Evolutionary conservation across 2,797 vertebrate species (phyloP).

Genomic region (Enteromius anoplus): DNA sequence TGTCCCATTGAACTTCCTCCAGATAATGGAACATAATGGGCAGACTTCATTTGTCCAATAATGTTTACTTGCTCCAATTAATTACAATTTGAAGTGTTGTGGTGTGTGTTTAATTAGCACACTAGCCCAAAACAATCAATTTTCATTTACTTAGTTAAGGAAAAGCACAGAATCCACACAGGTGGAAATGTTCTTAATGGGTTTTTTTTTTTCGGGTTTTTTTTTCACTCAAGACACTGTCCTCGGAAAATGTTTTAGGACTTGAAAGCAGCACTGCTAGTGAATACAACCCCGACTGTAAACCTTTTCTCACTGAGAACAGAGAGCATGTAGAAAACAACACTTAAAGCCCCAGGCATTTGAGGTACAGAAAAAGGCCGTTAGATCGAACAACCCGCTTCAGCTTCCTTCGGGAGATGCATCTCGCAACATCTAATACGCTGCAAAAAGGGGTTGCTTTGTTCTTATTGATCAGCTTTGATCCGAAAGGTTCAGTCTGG

Average conservation of each 20-base stretch:
- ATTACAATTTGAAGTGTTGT: slow-evolving; percentile 74
- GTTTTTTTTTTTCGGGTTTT: neutral
- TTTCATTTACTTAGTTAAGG: slow-evolving; percentile 65
- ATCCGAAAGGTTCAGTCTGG: slow-evolving; percentile 76
- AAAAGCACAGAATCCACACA: slow-evolving; percentile 18
- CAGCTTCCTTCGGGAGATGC: slow-evolving; percentile 66
- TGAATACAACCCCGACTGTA: slow-evolving; percentile 13
- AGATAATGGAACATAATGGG: slow-evolving; percentile 75
- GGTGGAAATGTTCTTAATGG: neutral
- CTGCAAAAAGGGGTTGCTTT: slow-evolving; percentile 72
- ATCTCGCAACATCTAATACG: slow-evolving; percentile 75
- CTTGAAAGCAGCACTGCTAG: slow-evolving; percentile 19
- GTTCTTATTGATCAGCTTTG: slow-evolving; percentile 83
- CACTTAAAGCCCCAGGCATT: slow-evolving; percentile 70
- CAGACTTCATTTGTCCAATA: slow-evolving; percentile 77
- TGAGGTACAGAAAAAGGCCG: slow-evolving; percentile 77
- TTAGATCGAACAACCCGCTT: slow-evolving; percentile 76
- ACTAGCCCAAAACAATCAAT: slow-evolving; percentile 75
- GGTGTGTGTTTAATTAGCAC: slow-evolving; percentile 73
- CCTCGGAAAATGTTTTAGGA: neutral
- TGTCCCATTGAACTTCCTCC: slow-evolving; percentile 71
- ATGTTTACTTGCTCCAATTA: slow-evolving; percentile 76
- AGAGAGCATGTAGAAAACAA: slow-evolving; percentile 62
- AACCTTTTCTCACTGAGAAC: slow-evolving; percentile 51
- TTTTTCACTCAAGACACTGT: neutral